phyloP scores from a whole-genome alignment of 2,888 invertebrate genomes.

The Branchipolynoe longqiensis region DNA sequence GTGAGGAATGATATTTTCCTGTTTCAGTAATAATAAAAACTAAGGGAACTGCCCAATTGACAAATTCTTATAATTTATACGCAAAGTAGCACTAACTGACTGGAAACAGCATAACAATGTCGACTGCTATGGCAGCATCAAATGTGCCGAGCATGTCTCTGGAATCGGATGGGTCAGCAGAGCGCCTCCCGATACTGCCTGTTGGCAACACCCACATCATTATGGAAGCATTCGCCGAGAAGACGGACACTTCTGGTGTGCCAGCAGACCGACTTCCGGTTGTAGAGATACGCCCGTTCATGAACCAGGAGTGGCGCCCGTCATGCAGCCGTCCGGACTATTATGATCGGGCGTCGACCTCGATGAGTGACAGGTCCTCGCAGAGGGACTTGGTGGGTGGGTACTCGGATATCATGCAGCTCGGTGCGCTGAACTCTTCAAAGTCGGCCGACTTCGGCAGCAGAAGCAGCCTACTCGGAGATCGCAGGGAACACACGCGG shows the following conservation, averaged over 20 bases:
- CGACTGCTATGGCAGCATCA: constrained; percentile 14
- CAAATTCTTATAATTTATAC: no score
- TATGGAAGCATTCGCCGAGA: constrained; percentile 13
- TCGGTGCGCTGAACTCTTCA: background rate
- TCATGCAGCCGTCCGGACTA: constrained; percentile 41
- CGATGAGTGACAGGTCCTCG: background rate
- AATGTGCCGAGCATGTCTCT: background rate
- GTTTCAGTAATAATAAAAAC: no score
- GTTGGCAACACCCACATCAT: background rate
- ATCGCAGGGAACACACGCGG: background rate
- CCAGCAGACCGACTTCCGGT: constrained; percentile 49
- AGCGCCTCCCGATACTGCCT: constrained; percentile 29
- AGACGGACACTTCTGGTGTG: constrained; percentile 9
- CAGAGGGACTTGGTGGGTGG: background rate
- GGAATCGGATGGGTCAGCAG: background rate
- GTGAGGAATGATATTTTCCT: no score
- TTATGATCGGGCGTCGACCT: constrained; percentile 16
- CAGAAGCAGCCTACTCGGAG: background rate
- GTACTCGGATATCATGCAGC: background rate
- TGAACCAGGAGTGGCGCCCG: constrained; percentile 47
- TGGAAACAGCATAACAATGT: no score
- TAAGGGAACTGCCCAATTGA: no score
- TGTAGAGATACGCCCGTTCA: constrained; percentile 50
- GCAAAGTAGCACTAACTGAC: no score
- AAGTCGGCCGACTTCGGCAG: constrained; percentile 25